A percentile compares a stretch with the other conserved stretches of the same genome.
These are phyloP conservation scores for Hippocampus zosterae DNA, from an alignment of 2,113 vertebrate genomes.

Conservation along the genomic window DNA sequence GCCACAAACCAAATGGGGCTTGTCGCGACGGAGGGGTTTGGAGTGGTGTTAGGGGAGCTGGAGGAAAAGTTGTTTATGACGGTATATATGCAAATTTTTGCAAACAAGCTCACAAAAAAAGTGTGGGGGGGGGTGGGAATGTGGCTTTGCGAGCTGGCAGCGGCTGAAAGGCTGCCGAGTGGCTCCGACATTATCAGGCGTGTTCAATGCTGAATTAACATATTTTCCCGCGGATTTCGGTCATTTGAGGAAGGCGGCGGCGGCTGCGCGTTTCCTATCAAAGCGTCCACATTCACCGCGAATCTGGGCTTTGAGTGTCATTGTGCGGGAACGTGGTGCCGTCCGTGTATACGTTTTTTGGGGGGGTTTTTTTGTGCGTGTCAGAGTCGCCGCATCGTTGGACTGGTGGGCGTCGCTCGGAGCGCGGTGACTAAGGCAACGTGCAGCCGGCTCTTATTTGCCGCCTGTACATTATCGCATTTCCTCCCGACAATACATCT, in stretches of 20 bases:
- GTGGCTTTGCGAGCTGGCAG: slow-evolving; percentile 11
- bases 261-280: slow-evolving; percentile 1
- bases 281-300: slow-evolving; percentile 50
- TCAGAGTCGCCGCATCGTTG: slow-evolving; percentile 37
- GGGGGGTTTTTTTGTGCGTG: not conserved
- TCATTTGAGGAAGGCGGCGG: slow-evolving; percentile 6
- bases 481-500: slow-evolving; percentile 72
- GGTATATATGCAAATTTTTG: slow-evolving; percentile 4
- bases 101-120: slow-evolving; percentile 6
- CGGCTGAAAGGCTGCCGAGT: slow-evolving; percentile 9
- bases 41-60: not conserved
- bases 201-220: slow-evolving; percentile 10
- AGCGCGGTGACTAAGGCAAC: slow-evolving; percentile 62
- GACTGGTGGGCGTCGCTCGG: slow-evolving; percentile 57
- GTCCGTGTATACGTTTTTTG: slow-evolving; percentile 21
- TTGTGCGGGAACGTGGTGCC: slow-evolving; percentile 53
- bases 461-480: slow-evolving; percentile 65
- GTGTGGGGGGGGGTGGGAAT: not conserved
- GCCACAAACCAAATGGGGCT: slow-evolving; percentile 50
- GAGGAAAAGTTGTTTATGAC: slow-evolving; percentile 5
- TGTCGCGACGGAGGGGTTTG: slow-evolving; percentile 25
- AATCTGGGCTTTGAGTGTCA: slow-evolving; percentile 57
- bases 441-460: slow-evolving; percentile 53
- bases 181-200: slow-evolving; percentile 15
- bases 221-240: slow-evolving; percentile 12